Evolutionary conservation across 2,888 invertebrate species (phyloP), one percentile per base, ranked within the genome.

Genomic region (Phyto melanocephala): DNA sequence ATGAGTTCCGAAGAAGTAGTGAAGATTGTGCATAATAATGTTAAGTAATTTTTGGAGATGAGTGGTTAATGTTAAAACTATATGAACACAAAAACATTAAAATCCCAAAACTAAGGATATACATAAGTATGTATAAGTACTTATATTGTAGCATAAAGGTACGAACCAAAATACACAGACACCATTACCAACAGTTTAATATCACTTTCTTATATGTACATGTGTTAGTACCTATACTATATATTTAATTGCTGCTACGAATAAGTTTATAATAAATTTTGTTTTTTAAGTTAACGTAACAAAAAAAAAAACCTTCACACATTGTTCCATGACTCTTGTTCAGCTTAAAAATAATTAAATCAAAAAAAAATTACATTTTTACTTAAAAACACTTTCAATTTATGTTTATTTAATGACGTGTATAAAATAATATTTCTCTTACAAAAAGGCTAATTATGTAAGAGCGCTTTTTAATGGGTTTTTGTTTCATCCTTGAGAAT

Each of bases 241-340:
- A 22, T 33, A 33, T 17, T 56, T 10, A 15, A 15, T 11, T 54
- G n/a, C 37, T 22, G 8, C 22, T 62, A 24, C 24, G 28, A 15
- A 45, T 62, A 45, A 62, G 45, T 62, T 62, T 33, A 28, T 45
- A 42, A 62, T 62, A 17, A 62, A 28, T 62, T 62, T 62, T 28
- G n/a, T 45, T 17, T n/a, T 28, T 42, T 11, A 42, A 42, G 7
- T 20, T 33, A 33, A 56, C 20, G 22, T 6, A n/a, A n/a, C n/a
- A n/a, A n/a, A n/a, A 40, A 60, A 22, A 60, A 22, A 13, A 20
- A 35, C 13, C 11, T 60, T 22, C 1, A 24, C 20, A 40, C 37
- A 60, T 40, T 60, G 40, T 60, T 40, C 28, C 28, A 28, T 62
- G 17, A 62, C 15, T 24, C 60, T 60, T 5, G 40, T 40, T 54